phyloP scores from a whole-genome alignment of 2,888 invertebrate genomes.

The Melangyna quadrimaculata region DNA sequence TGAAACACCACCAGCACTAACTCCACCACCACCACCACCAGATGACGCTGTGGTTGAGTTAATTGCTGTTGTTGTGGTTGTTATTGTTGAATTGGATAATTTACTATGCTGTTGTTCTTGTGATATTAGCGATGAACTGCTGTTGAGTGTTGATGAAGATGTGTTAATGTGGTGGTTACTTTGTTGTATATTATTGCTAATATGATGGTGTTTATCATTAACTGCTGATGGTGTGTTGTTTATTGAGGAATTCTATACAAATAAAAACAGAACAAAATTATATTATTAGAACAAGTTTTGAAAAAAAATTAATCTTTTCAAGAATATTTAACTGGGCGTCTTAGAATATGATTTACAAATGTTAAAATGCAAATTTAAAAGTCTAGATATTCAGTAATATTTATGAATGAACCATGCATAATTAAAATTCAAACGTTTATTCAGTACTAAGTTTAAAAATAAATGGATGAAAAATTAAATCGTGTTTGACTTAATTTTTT shows the following conservation, averaged over 20 bases:
- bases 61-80: slow-evolving; percentile 71
- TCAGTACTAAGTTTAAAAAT: too few relatives aligned
- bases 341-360: background rate
- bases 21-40: slow-evolving; percentile 74
- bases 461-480: too few relatives aligned
- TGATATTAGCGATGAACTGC: slow-evolving; percentile 58
- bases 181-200: slow-evolving; percentile 69
- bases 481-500: too few relatives aligned
- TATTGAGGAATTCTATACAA: slow-evolving; percentile 63
- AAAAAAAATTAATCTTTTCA: background rate
- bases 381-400: background rate
- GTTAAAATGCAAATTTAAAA: background rate
- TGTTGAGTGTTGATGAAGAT: slow-evolving; percentile 73
- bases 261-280: background rate
- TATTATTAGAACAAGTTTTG: background rate
- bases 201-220: slow-evolving; percentile 70
- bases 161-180: slow-evolving; percentile 74
- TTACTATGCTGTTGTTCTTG: slow-evolving; percentile 69
- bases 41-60: slow-evolving; percentile 75
- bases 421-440: background rate
- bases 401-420: background rate
- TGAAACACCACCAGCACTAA: slow-evolving; percentile 62
- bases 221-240: slow-evolving; percentile 64
- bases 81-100: slow-evolving; percentile 70
- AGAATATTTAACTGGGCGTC: background rate